Evolutionary conservation across 1,140 invertebrate genomes (phyloP).

Genomic region (Hylaeus anthracinus): DNA sequence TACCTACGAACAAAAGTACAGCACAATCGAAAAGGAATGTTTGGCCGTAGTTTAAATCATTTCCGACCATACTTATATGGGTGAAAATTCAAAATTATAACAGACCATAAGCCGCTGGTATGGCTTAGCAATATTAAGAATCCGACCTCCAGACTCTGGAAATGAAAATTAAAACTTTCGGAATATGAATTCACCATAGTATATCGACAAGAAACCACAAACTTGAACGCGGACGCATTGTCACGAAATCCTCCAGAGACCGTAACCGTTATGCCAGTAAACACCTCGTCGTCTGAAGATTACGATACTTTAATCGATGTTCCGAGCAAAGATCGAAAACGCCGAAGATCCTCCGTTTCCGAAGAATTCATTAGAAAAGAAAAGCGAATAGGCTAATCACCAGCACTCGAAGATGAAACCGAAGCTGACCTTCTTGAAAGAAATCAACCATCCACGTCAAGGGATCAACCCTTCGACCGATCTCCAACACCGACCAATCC

Average conservation of each 20-base stretch:
- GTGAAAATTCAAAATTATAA: conserved; percentile 78
- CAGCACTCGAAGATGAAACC: no score
- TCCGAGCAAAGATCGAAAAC: no score
- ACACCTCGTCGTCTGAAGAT: no score
- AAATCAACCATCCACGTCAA: no score
- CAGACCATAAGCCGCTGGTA: conserved; percentile 74
- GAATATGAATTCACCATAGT: conserved; percentile 72
- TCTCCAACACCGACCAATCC: no score
- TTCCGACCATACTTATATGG: conserved; percentile 80
- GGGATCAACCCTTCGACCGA: no score
- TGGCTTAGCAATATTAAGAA: conserved; percentile 77
- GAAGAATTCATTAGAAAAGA: no score
- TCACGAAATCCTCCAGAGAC: not conserved
- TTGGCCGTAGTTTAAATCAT: conserved; percentile 59
- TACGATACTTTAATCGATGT: no score
- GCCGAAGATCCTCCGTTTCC: no score
- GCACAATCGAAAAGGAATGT: conserved; percentile 34
- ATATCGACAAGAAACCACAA: conserved; percentile 39
- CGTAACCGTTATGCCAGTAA: no score
- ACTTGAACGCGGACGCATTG: not conserved
- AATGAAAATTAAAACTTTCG: conserved; percentile 68
- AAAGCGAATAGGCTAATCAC: no score
- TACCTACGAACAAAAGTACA: conserved; percentile 49
- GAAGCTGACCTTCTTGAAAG: no score
- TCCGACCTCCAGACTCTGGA: conserved; percentile 57